These are phyloP conservation scores for Anagrus nilaparvatae DNA, from an alignment of 1,140 invertebrate species.

Conservation along the genomic window DNA sequence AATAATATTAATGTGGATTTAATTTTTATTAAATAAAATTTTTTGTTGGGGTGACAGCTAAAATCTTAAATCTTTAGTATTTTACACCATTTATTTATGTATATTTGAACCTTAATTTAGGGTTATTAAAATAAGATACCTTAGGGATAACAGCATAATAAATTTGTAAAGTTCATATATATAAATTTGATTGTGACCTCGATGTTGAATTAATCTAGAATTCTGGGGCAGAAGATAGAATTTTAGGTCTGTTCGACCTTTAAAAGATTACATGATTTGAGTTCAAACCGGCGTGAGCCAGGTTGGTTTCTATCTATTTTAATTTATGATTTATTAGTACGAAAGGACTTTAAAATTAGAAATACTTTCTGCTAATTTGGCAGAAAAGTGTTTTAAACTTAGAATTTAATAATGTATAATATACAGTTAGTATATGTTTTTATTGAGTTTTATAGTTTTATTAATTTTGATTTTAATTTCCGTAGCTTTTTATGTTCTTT, in stretches of 20 bases:
- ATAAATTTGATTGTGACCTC: slow-evolving; percentile 60
- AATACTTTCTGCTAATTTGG: too few relatives aligned
- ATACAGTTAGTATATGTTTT: too few relatives aligned
- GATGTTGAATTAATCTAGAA: slow-evolving; percentile 67
- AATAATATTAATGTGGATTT: too few relatives aligned
- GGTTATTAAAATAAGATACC: slow-evolving; percentile 54
- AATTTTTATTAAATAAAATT: too few relatives aligned
- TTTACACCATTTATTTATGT: too few relatives aligned
- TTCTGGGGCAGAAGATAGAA: slow-evolving; percentile 46
- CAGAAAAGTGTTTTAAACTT: too few relatives aligned
- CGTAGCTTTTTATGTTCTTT: slow-evolving; percentile 55
- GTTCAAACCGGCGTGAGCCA: slow-evolving; percentile 64
- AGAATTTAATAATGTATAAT: too few relatives aligned
- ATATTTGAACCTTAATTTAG: too few relatives aligned
- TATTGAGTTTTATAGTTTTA: slow-evolving; percentile 38
- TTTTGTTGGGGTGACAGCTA: too few relatives aligned
- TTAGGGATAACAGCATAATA: slow-evolving; percentile 64
- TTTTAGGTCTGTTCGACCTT: slow-evolving; percentile 64
- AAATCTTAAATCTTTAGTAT: too few relatives aligned
- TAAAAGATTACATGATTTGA: slow-evolving; percentile 70
- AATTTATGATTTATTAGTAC: slow-evolving; percentile 48
- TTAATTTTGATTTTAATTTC: slow-evolving; percentile 46
- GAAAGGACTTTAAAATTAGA: slow-evolving; percentile 47
- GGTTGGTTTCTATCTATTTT: slow-evolving; percentile 62
- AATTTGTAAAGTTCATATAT: slow-evolving; percentile 52